Percentiles rank a stretch among this genome's conserved stretches.
These are phyloP conservation scores for Rallus limicola DNA, from an alignment of 2,113 vertebrate genomes.

Conservation along the genomic window DNA sequence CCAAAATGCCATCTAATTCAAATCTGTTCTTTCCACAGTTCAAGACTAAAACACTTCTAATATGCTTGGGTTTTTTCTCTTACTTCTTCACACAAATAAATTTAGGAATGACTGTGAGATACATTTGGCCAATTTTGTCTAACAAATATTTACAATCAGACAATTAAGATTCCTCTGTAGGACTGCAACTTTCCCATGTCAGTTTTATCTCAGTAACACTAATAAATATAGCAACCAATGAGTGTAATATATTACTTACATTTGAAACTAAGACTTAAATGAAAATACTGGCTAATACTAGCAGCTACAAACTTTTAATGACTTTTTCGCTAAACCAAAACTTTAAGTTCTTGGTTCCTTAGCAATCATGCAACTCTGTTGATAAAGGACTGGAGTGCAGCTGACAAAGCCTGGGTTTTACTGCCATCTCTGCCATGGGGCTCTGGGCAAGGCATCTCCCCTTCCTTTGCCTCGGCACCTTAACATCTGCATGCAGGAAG, in stretches of 20 bases:
- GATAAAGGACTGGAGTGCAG: background rate
- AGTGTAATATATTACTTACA: background rate
- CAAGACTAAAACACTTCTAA: background rate
- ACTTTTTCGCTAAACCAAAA: background rate
- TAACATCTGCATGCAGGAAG: background rate
- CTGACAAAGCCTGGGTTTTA: background rate
- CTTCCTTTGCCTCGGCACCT: background rate
- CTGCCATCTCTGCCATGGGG: background rate
- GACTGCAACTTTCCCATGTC: conserved; percentile 6
- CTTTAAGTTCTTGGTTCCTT: background rate
- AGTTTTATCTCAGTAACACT: conserved; percentile 7
- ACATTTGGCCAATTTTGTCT: background rate
- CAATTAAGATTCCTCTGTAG: background rate
- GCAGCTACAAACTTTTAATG: background rate
- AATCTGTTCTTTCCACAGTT: background rate
- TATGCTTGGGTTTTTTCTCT: no score
- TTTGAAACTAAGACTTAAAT: background rate
- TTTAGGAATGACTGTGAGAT: background rate
- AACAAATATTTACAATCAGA: conserved; percentile 12
- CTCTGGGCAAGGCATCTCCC: background rate
- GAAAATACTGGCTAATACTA: background rate
- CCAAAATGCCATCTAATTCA: background rate
- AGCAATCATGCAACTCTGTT: background rate
- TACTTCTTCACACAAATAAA: background rate
- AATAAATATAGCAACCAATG: background rate